Evolutionary conservation across 2,113 vertebrate genomes (phyloP).

Genomic region (Thermophis baileyi): DNA sequence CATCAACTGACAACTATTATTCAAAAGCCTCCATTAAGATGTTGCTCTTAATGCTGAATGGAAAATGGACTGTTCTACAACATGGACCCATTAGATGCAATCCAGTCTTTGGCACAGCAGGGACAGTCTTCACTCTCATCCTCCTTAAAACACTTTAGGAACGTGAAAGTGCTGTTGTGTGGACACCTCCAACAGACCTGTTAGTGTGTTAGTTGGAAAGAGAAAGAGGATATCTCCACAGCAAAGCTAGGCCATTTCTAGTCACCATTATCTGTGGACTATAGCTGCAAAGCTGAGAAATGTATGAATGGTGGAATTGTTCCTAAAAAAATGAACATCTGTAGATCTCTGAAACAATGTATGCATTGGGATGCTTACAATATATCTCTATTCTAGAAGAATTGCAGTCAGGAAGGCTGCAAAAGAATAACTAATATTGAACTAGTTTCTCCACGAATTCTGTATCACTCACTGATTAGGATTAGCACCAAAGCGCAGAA

Average conservation of each 20-base stretch:
- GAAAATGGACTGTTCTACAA: neutral
- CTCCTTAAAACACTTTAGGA: neutral
- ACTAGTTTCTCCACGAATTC: neutral
- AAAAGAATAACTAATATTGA: neutral
- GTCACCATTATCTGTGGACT: neutral
- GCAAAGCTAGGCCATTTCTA: neutral
- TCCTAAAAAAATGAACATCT: neutral
- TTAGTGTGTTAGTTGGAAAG: neutral
- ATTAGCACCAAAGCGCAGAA: constrained; percentile 47
- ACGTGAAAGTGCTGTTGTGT: neutral
- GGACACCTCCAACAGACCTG: neutral
- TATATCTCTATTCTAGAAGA: neutral
- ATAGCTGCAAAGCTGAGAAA: neutral
- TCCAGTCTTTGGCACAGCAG: neutral
- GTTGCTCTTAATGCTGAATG: neutral
- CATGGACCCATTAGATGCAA: neutral
- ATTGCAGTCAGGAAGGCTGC: no score
- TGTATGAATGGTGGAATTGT: neutral
- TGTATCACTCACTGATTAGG: constrained; percentile 54
- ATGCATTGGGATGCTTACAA: neutral
- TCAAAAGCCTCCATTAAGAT: neutral
- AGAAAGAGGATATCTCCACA: neutral
- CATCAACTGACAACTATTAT: neutral
- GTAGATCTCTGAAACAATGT: neutral
- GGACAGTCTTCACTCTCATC: neutral